Percentiles rank a stretch among this genome's conserved stretches.
Evolutionary conservation across 2,113 vertebrate species (phyloP).

Genomic region (Carassius auratus): DNA sequence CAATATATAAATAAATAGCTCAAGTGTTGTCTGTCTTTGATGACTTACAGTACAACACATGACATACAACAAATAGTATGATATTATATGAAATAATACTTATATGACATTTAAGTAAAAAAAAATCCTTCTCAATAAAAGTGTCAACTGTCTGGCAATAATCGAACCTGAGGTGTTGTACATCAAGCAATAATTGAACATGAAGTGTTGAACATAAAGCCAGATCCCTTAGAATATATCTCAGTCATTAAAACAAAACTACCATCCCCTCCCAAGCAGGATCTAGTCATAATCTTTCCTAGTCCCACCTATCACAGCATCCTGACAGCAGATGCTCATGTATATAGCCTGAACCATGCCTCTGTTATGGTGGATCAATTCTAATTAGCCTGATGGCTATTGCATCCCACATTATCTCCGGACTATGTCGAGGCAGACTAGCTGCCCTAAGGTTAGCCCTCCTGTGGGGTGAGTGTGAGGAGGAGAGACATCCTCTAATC

Average conservation of each 20-base stretch:
- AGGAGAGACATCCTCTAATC: constrained; percentile 36
- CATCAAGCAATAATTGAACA: background rate
- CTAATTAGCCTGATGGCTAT: constrained; percentile 42
- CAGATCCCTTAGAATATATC: background rate
- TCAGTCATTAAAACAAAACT: constrained; percentile 10
- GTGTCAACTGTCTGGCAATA: background rate
- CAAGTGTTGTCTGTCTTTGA: background rate
- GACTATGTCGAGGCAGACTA: background rate
- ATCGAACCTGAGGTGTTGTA: background rate
- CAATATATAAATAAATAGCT: background rate
- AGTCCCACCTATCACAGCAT: background rate
- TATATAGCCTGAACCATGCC: constrained; percentile 28
- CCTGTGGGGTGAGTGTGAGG: constrained; percentile 1
- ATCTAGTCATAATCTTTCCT: constrained; percentile 22
- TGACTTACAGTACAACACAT: background rate
- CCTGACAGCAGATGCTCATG: constrained; percentile 32
- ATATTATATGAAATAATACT: background rate
- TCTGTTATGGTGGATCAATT: constrained; percentile 28
- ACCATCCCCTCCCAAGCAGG: background rate
- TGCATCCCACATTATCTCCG: constrained; percentile 2
- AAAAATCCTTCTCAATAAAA: background rate
- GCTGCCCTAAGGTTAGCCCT: constrained; percentile 24
- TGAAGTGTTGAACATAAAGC: background rate
- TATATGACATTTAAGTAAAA: background rate
- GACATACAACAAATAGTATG: background rate